Base-by-base conservation (phyloP, 2,888 invertebrate species). In the Anodontia alba region DNA sequence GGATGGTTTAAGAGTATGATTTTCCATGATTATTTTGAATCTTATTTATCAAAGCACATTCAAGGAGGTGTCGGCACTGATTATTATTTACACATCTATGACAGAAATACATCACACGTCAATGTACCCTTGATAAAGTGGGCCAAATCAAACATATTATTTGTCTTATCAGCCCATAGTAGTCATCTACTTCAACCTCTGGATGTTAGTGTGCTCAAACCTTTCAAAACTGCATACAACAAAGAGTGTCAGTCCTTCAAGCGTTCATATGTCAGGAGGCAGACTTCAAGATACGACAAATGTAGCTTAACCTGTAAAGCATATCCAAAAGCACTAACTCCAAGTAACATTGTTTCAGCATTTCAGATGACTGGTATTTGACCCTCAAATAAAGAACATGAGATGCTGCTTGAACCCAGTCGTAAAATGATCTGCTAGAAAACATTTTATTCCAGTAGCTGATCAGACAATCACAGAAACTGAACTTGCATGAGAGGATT, bases 281-380 rank as follows among this genome's bases (percentile, higher is more conserved):
- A 46, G 42, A 78, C 75, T 36, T 67, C 78, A 17, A 72, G 74
- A 23, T 73, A 81, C 54, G 49, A 74, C 72, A 68, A 75, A 17
- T 66, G 77, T 31, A n/a, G 10, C 5, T 8, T 71, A 17, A 26
- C 72, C 8, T 29, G 43, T 10, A 26, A 66, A 23, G 81, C 68
- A 10, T 81, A 54, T 66, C 71, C 66, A n/a, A 51, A 66, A 36
- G 74, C 78, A 7, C 46, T 74, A 15, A 74, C 67, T 12, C 75
- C 71, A 26, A 68, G 20, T n/a, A 78, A 78, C 72, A 81, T 78
- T 26, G 66, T 78, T n/a, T 36, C 74, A 42, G 74, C 70, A n/a
- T 81, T 81, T 51, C 43, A 51, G 33, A 42, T 29, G 2, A 67
- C 81, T 17, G 78, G 81, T 43, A 68, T 81, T n/a, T 68, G 31